Base-by-base conservation (phyloP, 2,888 invertebrate species). In the Holacanthella duospinosa region DNA sequence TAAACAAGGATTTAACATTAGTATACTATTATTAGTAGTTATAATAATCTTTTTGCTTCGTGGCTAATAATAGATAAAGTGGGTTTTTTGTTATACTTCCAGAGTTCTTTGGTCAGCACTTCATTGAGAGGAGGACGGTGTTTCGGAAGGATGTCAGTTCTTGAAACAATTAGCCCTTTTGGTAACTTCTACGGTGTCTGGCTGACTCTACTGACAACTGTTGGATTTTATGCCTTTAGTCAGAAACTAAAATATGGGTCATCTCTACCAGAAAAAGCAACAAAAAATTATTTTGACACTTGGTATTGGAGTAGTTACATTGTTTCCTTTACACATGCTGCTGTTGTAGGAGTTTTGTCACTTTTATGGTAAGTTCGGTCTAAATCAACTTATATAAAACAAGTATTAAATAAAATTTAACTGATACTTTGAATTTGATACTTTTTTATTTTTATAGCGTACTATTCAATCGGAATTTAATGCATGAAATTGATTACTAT, bases 271-370 rank as follows among this genome's bases (percentile, higher is more conserved):
- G 44, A 36, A 4, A 25, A 24, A 48, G 59, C 27, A 2, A 21
- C 26, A 6, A 44, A 44, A 9, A 43, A 9, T 24, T 59, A 43
- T 16, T 43, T 9, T n/a, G 59, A 59, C 4, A 43, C 48, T 12
- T 59, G 59, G 59, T 24, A 24, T 21, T 59, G 59, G 59, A 59
- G 59, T 44, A 59, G 59, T 27, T 59, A 59, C 59, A 59, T 59
- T n/a, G 21, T 59, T 27, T 59, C 59, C 43, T 25, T 59, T 21
- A n/a, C 21, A 6, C 59, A 59, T 48, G 59, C 59, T 2, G 28
- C 43, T 25, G 44, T 59, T 12, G 59, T 59, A 9, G 59, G 59
- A 44, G 24, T 44, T 25, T 16, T 43, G 12, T n/a, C 44, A 3
- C 48, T 59, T 44, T 19, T 24, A 16, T 59, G 59, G 59, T 59